Evolutionary conservation across 1,140 invertebrate genomes (phyloP), one percentile per base, ranked within the genome.

Genomic region (Stegodyphus dumicola): DNA sequence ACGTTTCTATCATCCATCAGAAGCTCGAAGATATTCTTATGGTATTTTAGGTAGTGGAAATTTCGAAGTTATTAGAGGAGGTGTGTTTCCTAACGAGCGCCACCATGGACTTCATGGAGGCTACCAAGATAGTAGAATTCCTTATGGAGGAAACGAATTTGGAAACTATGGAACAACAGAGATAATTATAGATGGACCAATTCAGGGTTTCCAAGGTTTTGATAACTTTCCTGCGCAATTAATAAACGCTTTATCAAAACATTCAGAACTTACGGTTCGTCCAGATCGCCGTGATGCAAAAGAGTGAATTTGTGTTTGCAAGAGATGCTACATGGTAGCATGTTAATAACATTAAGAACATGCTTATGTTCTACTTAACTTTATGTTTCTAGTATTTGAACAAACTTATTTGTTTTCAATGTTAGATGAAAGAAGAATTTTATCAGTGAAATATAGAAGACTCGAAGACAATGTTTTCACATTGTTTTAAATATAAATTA

Each of bases 201-300:
- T 88, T 54, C 77, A 88, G 64, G 88, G 88, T 53, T 88, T 89
- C 53, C 88, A 89, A 79, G 88, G 88, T 11, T 89, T 88, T 77
- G 88, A 89, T 60, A 88, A 89, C 49, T 89, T 89, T 49, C 71
- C 84, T 2, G 73, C 70, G 15, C 75, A 77, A 54, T 64, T 88
- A 51, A 87, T 77, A 18, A 88, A 88, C 69, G 87, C 87, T 53
- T 74, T 87, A 51, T 73, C 84, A 6, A 86, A 86, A 54, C 67
- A 86, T 73, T 86, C 84, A 13, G 87, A 79, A 67, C 15, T 87
- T 6, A 64, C 76, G 5, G 74, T 79, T 2, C 53, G 65, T 56
- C 78, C 76, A 49, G 76, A 86, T 53, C 75, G 18, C 18, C 66
- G 18, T 49, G n/a, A 86, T 60, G 48, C n/a, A 65, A 49, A 78